Evolutionary conservation across 2,888 invertebrate species (phyloP), one percentile per base, ranked within the genome.

Genomic region (Pharmacophagus antenor): DNA sequence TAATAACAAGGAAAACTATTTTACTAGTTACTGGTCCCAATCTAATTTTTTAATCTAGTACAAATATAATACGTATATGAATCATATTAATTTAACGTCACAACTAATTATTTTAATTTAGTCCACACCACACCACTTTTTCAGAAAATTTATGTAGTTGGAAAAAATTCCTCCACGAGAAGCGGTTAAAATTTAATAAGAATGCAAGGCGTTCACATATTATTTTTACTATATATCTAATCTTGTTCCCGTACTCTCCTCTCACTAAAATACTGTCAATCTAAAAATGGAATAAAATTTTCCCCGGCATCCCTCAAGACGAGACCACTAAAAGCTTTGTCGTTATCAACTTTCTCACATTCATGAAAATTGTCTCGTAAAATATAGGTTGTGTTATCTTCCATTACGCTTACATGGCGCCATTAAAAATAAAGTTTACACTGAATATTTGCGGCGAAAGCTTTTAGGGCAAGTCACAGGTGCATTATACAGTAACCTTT

Each of bases 391-490:
- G 77, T 79, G 79, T 77, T 83, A 79, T 79, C 82, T 82, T 84
- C 85, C 87, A 88, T 88, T 88, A 87, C 73, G 77, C 77, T 79
- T 83, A 82, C 85, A 81, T 72, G 67, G 72, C 67, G 72, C 84
- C 88, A 88, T 89, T 88, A 88, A 87, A 86, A 85, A 86, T 85
- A 85, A 86, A 84, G 76, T 84, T 80, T 78, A 75, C 76, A 72
- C 70, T 72, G 80, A 82, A 84, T 82, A 82, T 81, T 79, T 80
- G 77, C 70, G 71, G 73, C 67, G 79, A 82, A 77, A 75, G 85
- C 87, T 86, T 85, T 87, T 84, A 87, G 80, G 72, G 65, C n/a
- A 75, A 81, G 85, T 79, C 84, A 73, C 89, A 89, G 88, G 87
- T 89, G 89, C 85, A 87, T 85, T 84, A 85, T 75, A 82, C 72